These are phyloP conservation scores for Matsumyia berberina DNA, from an alignment of 2,888 invertebrate genomes.

Conservation along the genomic window DNA sequence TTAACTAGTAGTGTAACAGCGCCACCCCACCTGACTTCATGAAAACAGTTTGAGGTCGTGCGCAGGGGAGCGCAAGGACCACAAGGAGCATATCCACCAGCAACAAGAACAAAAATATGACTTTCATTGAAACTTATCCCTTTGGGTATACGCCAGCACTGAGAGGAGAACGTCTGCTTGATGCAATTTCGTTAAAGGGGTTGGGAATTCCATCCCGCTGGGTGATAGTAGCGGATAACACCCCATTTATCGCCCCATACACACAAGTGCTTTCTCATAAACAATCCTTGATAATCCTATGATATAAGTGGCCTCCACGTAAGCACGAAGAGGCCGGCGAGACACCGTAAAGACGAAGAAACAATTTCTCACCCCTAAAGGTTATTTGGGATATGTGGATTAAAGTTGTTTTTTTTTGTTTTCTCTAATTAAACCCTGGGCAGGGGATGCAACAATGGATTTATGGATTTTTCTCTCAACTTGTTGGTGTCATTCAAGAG, in stretches of 20 bases:
- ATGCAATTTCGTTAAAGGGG: conserved; percentile 66
- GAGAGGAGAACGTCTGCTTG: conserved; percentile 12
- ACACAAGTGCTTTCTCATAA: conserved; percentile 59
- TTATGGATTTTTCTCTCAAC: conserved; percentile 41
- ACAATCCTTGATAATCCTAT: conserved; percentile 73
- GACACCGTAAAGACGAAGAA: conserved; percentile 20
- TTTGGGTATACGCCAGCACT: conserved; percentile 24
- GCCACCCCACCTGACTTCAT: conserved; percentile 52
- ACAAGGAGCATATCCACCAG: conserved; percentile 19
- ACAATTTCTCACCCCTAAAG: conserved; percentile 44
- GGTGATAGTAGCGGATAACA: conserved; percentile 29
- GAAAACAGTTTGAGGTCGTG: conserved; percentile 57
- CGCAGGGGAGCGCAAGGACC: background rate
- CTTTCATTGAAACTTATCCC: conserved; percentile 75
- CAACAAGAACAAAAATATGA: conserved; percentile 64
- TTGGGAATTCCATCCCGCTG: conserved; percentile 38
- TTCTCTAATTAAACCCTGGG: conserved; percentile 54
- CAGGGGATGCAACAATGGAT: conserved; percentile 37
- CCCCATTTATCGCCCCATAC: conserved; percentile 30
- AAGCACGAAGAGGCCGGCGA: conserved; percentile 19
- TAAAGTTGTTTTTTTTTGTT: conserved; percentile 57
- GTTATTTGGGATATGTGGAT: conserved; percentile 32
- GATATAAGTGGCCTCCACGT: conserved; percentile 61
- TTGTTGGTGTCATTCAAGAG: conserved; percentile 59
- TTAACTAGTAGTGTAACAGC: conserved; percentile 39